Evolutionary conservation across 2,888 invertebrate species (phyloP).

Genomic region (Copidosoma aretas): DNA sequence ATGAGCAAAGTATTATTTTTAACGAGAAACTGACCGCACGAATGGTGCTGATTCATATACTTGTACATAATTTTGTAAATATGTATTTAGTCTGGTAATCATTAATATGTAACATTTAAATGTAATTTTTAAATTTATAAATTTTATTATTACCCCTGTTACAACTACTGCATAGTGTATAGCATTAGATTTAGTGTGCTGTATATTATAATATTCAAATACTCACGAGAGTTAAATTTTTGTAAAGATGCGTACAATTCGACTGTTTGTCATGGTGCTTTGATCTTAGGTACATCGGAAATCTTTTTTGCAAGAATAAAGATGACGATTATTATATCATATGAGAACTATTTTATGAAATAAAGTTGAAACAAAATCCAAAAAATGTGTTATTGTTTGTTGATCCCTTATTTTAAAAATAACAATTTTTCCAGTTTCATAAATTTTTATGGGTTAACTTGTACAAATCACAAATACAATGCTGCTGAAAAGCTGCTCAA

Average conservation of each 20-base stretch:
- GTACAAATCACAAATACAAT: no score
- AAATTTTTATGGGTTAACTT: no score
- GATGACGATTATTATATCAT: conserved; percentile 13
- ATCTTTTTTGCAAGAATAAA: no score
- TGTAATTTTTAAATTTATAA: background rate
- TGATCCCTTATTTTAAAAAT: no score
- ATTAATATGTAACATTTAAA: background rate
- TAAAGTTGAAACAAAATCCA: no score
- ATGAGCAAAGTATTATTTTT: conserved; percentile 5
- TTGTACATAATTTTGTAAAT: conserved; percentile 41
- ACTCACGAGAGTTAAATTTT: background rate
- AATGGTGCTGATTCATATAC: conserved; percentile 14
- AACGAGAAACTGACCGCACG: conserved; percentile 6
- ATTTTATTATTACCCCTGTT: background rate
- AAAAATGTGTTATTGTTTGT: no score
- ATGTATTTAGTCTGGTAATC: conserved; percentile 26
- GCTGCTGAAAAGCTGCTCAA: no score
- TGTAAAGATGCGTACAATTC: no score
- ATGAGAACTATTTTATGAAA: conserved; percentile 44
- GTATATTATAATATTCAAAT: background rate
- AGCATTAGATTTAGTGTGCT: background rate
- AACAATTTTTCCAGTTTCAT: no score
- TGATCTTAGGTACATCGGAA: no score
- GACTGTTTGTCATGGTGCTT: no score
- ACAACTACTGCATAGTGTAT: background rate